Base-by-base conservation (phyloP, 2,113 vertebrate genomes). In the Cynopterus brachyotis region DNA sequence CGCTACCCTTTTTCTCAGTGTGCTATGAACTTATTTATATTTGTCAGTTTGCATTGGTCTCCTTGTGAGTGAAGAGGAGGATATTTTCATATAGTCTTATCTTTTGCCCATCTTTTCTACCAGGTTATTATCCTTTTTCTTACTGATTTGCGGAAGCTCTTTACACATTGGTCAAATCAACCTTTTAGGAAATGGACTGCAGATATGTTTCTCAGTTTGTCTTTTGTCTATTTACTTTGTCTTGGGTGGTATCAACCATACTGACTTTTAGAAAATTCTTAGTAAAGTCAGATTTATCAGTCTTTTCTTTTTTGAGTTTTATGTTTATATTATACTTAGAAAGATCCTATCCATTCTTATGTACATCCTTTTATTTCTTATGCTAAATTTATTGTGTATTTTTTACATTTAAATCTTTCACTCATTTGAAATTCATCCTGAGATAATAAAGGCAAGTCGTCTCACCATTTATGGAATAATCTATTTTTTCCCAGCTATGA, bases 331-430 rank as follows among this genome's bases (percentile, higher is more conserved):
- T 35, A 57, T 67, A 60, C 40, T 83, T 69, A 70, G 35, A 78
- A 67, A 93, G 32, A 30, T 42, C 53, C 72, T 57, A 60, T 47
- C 9, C 4, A 59, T 79, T 72, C 50, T 6, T 73, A 8, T 19
- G 20, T 45, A 35, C 20, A 78, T 73, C 60, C 13, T 73, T 92
- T 60, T 35, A 55, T 83, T 64, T 75, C 26, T 83, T 53, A 60
- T 20, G 40, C 32, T 92, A 80, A 75, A 73, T 84, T 60, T 95
- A 73, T 57, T 12, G 40, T 42, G 55, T 30, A 32, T 45, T 24
- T 55, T 92, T 35, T 76, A 72, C 67, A 80, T 66, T 83, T 86
- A 94, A 59, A 70, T 47, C 4, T 79, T 81, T 96, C 70, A 70
- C 15, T 9, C n/a, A 69, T 26, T 82, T 93, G 60, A 93, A 84